These are phyloP conservation scores for Umimayanthus kanabou DNA, from an alignment of 92 coral and sea anemone species.

Conservation along the genomic window DNA sequence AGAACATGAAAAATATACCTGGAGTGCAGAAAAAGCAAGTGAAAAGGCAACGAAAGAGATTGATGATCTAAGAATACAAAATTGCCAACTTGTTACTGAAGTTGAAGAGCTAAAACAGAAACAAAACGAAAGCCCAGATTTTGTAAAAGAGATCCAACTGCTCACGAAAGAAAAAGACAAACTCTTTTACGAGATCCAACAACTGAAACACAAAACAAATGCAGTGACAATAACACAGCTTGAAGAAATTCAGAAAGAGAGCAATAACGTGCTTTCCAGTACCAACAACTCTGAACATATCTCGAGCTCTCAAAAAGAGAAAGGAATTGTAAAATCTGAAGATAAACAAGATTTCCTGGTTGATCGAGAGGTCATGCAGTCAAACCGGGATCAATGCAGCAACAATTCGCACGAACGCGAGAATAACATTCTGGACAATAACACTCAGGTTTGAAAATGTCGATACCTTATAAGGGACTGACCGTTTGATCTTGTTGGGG, in stretches of 20 bases:
- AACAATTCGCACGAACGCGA: background rate
- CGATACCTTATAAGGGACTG: background rate
- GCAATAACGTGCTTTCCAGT: background rate
- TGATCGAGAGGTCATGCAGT: background rate
- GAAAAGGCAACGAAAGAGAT: constrained; percentile 52
- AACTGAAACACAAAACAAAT: background rate
- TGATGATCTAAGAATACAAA: constrained; percentile 43
- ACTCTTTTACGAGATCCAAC: constrained; percentile 1
- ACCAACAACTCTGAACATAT: background rate
- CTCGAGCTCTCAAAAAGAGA: background rate
- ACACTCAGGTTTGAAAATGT: background rate
- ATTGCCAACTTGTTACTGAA: background rate
- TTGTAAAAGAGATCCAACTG: background rate
- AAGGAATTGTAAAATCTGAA: background rate
- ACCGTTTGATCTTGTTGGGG: no score
- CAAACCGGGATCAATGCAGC: background rate
- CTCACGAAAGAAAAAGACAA: constrained; percentile 19
- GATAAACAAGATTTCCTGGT: background rate
- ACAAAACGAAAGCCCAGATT: background rate
- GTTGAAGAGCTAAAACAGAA: constrained; percentile 23
- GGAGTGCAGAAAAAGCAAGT: constrained; percentile 59
- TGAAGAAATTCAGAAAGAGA: constrained; percentile 1
- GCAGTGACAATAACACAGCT: background rate
- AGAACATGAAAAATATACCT: constrained; percentile 74
- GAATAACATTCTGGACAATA: background rate